Evolutionary conservation across 2,888 invertebrate genomes (phyloP), one percentile per base, ranked within the genome.

Genomic region (Andricus curvator): DNA sequence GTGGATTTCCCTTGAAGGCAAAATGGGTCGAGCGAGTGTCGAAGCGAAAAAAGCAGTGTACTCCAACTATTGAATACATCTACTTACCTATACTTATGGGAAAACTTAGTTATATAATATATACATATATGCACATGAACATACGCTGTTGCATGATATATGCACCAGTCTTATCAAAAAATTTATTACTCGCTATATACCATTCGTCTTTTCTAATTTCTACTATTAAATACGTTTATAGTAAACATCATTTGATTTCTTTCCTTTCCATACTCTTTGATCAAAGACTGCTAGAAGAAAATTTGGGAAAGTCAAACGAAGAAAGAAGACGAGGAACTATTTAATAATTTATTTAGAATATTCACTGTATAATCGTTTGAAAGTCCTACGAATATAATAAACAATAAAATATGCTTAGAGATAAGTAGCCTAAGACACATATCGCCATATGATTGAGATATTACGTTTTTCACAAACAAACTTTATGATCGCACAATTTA

Each of bases 401-500:
- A 85, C 87, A 83, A 86, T 86, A 82, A 82, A 86, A 85, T 87
- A 80, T 85, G 82, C 81, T 86, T 85, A 86, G 85, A 77, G 22
- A 88, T 88, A 85, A 86, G 86, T 88, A 88, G 80, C 83, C 87
- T 88, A 88, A 88, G 82, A 88, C 82, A 87, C 88, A 86, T 25
- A 25, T 83, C 67, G 56, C 48, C 64, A 68, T 83, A 83, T 84
- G 81, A 85, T 84, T 85, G 80, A 77, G 80, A 84, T 56, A 56
- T 79, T 85, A 85, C 84, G 83, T 87, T 70, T 86, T 74, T 87
- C 86, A 85, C 88, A 87, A 83, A 83, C 84, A 86, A 81, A 81
- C 82, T 82, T 82, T 83, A 80, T 62, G 44, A 81, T 70, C 81
- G 17, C 70, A 29, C 70, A 29, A 70, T 70, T 70, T 51, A 70